Conservation (phyloP, 2,113 vertebrate species). For the Dermatemys mawii region DNA sequence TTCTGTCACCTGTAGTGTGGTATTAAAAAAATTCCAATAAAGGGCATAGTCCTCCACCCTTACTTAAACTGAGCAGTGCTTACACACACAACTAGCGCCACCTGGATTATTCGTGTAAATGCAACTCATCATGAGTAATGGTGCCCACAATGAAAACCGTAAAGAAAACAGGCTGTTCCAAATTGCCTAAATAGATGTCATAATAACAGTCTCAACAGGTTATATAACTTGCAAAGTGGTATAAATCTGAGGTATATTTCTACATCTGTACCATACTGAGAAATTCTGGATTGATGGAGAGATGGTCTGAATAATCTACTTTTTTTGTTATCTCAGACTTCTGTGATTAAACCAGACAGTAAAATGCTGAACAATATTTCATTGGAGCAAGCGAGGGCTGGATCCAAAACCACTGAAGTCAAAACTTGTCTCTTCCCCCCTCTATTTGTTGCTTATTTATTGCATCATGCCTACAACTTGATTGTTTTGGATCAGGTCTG, state of each 20-base stretch:
- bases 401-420: not conserved
- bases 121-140: not conserved
- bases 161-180: not conserved
- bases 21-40: not conserved
- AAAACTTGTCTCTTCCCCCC: not conserved
- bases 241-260: not conserved
- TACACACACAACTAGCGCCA: not conserved
- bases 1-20: not conserved
- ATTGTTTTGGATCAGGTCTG: not conserved
- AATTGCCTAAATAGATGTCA: not conserved
- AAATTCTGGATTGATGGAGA: fast-evolving
- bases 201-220: fast-evolving
- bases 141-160: not conserved
- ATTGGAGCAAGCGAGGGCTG: not conserved
- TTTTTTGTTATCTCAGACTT: not conserved
- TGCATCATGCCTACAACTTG: not conserved
- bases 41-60: not conserved
- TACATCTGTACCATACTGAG: fast-evolving
- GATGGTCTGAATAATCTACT: not conserved
- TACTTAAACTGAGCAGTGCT: not conserved
- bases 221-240: not conserved
- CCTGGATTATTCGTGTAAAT: not conserved
- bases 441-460: not conserved
- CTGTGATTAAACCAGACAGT: not conserved
- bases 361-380: fast-evolving